phyloP scores from a whole-genome alignment of 2,888 invertebrate genomes.

The Noctuana brunneofusca region DNA sequence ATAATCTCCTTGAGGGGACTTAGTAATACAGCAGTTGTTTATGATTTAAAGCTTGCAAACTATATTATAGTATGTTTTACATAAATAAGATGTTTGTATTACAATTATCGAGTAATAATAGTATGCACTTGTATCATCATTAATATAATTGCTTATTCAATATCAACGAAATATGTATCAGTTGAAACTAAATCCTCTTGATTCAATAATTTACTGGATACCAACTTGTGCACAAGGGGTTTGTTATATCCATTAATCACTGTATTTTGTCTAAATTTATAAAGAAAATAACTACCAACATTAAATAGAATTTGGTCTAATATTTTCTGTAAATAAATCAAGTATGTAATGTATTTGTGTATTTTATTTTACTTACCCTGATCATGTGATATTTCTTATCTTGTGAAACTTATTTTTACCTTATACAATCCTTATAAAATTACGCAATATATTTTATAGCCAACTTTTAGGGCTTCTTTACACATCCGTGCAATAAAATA shows the following conservation, averaged over 20 bases:
- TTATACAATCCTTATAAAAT: too few species aligned
- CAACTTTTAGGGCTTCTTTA: too few species aligned
- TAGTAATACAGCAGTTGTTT: constrained; percentile 47
- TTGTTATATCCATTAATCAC: constrained; percentile 60
- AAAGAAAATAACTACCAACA: constrained; percentile 65
- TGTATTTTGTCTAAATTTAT: constrained; percentile 70
- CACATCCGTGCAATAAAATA: too few species aligned
- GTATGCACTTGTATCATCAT: constrained; percentile 68
- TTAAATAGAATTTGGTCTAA: constrained; percentile 75
- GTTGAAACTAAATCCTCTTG: constrained; percentile 58
- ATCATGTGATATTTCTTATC: too few species aligned
- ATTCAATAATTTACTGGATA: constrained; percentile 31
- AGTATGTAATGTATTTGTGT: constrained; percentile 71
- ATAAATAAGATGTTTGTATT: constrained; percentile 69
- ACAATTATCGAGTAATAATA: constrained; percentile 65
- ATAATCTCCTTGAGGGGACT: constrained; percentile 48
- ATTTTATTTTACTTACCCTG: constrained; percentile 44
- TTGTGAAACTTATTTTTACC: too few species aligned
- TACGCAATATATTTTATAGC: too few species aligned
- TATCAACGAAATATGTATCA: constrained; percentile 53
- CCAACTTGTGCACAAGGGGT: constrained; percentile 48
- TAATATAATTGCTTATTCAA: constrained; percentile 61
- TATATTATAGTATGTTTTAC: constrained; percentile 53
- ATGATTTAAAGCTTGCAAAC: constrained; percentile 63
- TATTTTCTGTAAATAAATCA: constrained; percentile 83